Conservation (phyloP, 2,797 vertebrate species). For the Sorex maritimensis region DNA sequence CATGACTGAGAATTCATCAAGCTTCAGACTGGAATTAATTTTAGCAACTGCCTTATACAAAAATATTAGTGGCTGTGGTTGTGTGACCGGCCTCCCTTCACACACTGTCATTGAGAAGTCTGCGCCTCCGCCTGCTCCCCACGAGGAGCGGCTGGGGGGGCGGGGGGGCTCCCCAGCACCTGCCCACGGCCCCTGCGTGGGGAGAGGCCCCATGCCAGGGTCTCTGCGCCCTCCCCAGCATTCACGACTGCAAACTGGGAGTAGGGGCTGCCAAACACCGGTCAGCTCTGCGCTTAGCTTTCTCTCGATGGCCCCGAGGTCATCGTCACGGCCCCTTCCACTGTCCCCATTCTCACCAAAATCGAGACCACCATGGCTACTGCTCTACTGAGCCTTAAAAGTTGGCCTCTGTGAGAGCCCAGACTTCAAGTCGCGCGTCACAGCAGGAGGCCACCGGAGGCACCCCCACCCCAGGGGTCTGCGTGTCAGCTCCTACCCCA, state of each 20-base stretch:
- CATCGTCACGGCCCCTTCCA: no score
- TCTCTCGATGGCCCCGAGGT: background rate
- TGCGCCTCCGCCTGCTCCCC: constrained; percentile 84
- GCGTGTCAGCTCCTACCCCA: background rate
- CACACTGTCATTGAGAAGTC: constrained; percentile 84
- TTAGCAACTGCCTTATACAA: constrained; percentile 82
- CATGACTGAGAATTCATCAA: constrained; percentile 84
- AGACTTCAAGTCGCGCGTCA: background rate
- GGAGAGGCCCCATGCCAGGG: no score
- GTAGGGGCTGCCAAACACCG: no score
- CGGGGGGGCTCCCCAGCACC: no score
- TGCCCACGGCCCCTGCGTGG: no score
- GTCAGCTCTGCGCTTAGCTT: no score
- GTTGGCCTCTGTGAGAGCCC: background rate
- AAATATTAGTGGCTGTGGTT: constrained; percentile 87
- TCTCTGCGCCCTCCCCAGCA: no score
- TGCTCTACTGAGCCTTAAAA: background rate
- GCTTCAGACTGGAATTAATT: constrained; percentile 84
- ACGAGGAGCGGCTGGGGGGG: constrained; percentile 29
- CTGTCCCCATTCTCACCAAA: background rate
- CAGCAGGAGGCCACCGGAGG: background rate
- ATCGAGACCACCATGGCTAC: background rate
- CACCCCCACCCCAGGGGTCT: background rate
- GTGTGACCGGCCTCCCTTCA: constrained; percentile 81
- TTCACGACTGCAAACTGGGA: no score